Percentiles rank a stretch among this genome's conserved stretches.
phyloP scores from a whole-genome alignment of 2,888 invertebrate species.

The Anthrax anthrax region DNA sequence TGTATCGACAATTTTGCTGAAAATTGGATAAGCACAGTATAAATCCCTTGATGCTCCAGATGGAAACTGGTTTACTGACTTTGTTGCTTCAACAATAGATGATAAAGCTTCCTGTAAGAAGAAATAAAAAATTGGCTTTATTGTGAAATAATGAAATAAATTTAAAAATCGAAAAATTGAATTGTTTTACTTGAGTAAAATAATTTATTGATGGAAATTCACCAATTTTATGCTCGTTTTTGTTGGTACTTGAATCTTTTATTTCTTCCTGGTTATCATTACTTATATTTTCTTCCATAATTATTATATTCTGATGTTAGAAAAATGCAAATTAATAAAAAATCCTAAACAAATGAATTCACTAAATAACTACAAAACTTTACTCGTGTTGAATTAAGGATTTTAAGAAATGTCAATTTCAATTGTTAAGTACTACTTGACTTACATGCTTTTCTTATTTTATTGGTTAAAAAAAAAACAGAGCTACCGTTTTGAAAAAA shows the following conservation, averaged over 20 bases:
- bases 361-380: too few relatives aligned
- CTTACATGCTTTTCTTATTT: too few relatives aligned
- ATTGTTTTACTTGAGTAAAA: conserved; percentile 26
- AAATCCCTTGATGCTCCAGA: conserved; percentile 53
- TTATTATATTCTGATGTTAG: too few relatives aligned
- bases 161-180: too few relatives aligned
- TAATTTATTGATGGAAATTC: conserved; percentile 15
- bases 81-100: conserved; percentile 51
- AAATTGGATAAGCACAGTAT: conserved; percentile 62
- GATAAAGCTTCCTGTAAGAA: conserved; percentile 39
- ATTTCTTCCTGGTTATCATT: background rate
- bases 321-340: too few relatives aligned
- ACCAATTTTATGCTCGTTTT: conserved; percentile 11
- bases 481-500: too few relatives aligned
- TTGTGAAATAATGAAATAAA: background rate
- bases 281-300: background rate
- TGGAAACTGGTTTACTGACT: conserved; percentile 57
- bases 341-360: too few relatives aligned
- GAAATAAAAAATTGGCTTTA: background rate
- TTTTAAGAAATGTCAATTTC: too few relatives aligned
- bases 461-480: too few relatives aligned
- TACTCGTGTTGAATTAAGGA: too few relatives aligned
- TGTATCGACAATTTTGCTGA: conserved; percentile 47
- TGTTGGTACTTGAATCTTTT: background rate
- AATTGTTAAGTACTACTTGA: too few relatives aligned